Base-by-base conservation (phyloP, 2,113 vertebrate species). In the Leptodactylus fuscus region DNA sequence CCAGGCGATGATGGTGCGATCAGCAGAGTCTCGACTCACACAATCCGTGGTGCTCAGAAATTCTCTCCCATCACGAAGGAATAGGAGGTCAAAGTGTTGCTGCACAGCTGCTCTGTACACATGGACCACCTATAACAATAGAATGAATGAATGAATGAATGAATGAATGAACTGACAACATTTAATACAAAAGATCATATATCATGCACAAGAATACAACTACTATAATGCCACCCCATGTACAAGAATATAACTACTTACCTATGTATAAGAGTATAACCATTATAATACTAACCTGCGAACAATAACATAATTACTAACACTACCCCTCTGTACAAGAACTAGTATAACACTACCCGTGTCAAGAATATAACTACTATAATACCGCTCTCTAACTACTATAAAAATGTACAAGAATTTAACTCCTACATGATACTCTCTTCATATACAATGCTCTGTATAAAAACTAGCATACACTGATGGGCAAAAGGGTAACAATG, bases 1-100 rank as follows among this genome's bases (percentile, higher is more conserved):
- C 98, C 98, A 99, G 1, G 96, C 97, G 1, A 99, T 94, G 1
- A 99, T 94, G 12, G 98, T 99, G 2, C 97, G 96, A 81, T 99
- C 98, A 0, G 98, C 97, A 0, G 98, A 99, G 91, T 99, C 98
- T 70, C 97, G 93, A 90, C 98, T 99, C 1, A 98, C 98, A 0
- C 95, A 95, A 6, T 99, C 97, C 0, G 96, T 97, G 91, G 97
- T 99, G 44, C 95, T 97, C 38, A 99, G 93, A 70, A 99, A 98
- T 89, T 97, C 96, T 0, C 83, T 89, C 49, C 96, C 97, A 24
- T 93, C 96, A 73, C 89, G 90, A 48, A 99, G 95, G 85, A 99
- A 99, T 74, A 98, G 93, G 76, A 99, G 92, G 88, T 96, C 96
- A 91, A 99, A 46, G 44, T 97, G 98, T 92, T 99, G 98, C 87